phyloP scores from a whole-genome alignment of 2,888 invertebrate species.

The Gandaritis pyraliata region DNA sequence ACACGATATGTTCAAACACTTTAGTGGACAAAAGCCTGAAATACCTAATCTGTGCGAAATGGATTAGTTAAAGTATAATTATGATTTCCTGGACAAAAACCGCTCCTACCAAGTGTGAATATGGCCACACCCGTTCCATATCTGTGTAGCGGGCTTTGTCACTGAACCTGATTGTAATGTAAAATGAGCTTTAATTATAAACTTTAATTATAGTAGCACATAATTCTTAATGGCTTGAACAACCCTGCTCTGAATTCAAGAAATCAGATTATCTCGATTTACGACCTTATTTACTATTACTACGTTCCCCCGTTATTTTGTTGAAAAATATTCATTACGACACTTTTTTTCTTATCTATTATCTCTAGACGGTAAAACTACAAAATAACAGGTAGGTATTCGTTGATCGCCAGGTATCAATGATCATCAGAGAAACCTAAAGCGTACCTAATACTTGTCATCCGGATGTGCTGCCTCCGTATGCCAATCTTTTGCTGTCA shows the following conservation, averaged over 20 bases:
- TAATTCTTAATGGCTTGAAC: neutral
- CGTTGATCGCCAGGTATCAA: too few relatives aligned
- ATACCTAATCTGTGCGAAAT: constrained; percentile 48
- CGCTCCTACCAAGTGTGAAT: constrained; percentile 75
- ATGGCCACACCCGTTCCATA: constrained; percentile 69
- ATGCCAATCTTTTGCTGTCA: too few relatives aligned
- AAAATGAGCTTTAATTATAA: constrained; percentile 17
- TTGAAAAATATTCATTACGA: too few relatives aligned
- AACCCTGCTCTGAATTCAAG: neutral
- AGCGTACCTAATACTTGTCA: too few relatives aligned
- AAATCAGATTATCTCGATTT: too few relatives aligned
- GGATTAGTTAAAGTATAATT: constrained; percentile 53
- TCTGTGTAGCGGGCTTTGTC: neutral
- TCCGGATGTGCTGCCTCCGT: too few relatives aligned
- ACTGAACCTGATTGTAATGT: neutral
- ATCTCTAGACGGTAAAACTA: too few relatives aligned
- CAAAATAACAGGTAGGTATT: too few relatives aligned
- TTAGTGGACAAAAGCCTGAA: constrained; percentile 7
- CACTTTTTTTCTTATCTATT: too few relatives aligned
- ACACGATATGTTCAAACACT: constrained; percentile 20
- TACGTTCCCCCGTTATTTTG: too few relatives aligned
- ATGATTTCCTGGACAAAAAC: constrained; percentile 56
- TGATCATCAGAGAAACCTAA: too few relatives aligned
- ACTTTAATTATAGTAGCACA: neutral
- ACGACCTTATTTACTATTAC: too few relatives aligned